Evolutionary conservation across 2,888 invertebrate species (phyloP).

Genomic region (Dicyrtoma fusca): DNA sequence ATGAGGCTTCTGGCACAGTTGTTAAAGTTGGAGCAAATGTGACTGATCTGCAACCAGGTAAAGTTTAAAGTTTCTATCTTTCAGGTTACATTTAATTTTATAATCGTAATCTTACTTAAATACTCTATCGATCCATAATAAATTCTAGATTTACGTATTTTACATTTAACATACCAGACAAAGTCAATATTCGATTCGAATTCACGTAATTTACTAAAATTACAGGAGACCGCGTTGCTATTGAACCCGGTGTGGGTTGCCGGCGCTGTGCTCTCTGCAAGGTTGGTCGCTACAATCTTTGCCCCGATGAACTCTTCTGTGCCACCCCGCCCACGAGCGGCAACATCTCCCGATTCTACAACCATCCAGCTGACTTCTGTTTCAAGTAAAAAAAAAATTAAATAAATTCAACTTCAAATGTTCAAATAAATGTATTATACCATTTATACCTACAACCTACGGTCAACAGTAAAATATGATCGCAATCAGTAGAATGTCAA

Average conservation of each 20-base stretch:
- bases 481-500: neutral
- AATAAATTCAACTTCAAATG: constrained; percentile 1
- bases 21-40: constrained; percentile 71
- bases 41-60: constrained; percentile 64
- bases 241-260: constrained; percentile 92
- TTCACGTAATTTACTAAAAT: constrained; percentile 15
- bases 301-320: constrained; percentile 83
- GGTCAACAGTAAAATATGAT: neutral
- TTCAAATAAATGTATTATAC: constrained; percentile 56
- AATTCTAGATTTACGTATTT: constrained; percentile 60
- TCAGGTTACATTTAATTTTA: too few species aligned
- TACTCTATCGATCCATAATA: too few species aligned
- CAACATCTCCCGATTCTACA: constrained; percentile 81
- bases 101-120: too few species aligned
- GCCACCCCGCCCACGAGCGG: constrained; percentile 94
- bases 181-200: neutral
- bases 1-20: constrained; percentile 76
- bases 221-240: constrained; percentile 79
- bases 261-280: constrained; percentile 83
- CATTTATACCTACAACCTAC: neutral
- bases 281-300: constrained; percentile 86
- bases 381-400: constrained; percentile 67
- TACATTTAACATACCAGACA: constrained; percentile 59
- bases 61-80: too few species aligned
- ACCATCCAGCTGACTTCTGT: constrained; percentile 87